Evolutionary conservation across 1,140 invertebrate species (phyloP), one percentile per base, ranked within the genome.

Genomic region (Lanistes nyassanus): DNA sequence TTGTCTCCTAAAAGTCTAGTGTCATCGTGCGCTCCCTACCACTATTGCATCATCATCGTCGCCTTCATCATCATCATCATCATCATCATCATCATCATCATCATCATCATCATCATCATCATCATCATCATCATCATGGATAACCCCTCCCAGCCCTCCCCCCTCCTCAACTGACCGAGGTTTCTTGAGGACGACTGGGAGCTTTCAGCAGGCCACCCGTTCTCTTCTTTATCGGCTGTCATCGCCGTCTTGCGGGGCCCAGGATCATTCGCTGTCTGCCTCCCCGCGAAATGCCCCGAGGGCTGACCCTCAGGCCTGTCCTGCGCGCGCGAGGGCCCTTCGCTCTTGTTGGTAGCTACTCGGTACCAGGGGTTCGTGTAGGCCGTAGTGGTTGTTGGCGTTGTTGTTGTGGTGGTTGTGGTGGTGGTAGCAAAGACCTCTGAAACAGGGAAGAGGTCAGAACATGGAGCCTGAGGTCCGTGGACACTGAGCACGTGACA

Each of bases 361-460:
- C 47, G 34, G 47, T 68, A 53, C 37, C 39, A 6, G 5, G 37
- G 66, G 37, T 68, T 42, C 23, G 21, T 42, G 23, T 36, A 29
- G 66, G 26, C 39, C 5, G 11, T 21, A 11, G 47, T 68, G 37
- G n/a, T 47, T 21, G 37, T 26, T 36, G 66, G 66, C 34, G 37
- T 68, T 23, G 66, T 68, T 34, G 66, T 68, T 19, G 66, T 68
- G 23, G 66, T 68, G 37, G 74, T 47, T 26, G 34, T 58, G 23
- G 34, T 58, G 13, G 65, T 69, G 9, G 74, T 75, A 3, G 74
- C 68, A 47, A 67, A 67, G 51, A 75, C 58, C 42, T 75, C 74
- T 75, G 65, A n/a, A 68, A 29, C 9, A 42, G 4, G 37, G 23
- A 9, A 29, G 29, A 68, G 29, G 47, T 26, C 3, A 68, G 29